phyloP scores from a whole-genome alignment of 2,888 invertebrate genomes.

The Epicampocera succincta region DNA sequence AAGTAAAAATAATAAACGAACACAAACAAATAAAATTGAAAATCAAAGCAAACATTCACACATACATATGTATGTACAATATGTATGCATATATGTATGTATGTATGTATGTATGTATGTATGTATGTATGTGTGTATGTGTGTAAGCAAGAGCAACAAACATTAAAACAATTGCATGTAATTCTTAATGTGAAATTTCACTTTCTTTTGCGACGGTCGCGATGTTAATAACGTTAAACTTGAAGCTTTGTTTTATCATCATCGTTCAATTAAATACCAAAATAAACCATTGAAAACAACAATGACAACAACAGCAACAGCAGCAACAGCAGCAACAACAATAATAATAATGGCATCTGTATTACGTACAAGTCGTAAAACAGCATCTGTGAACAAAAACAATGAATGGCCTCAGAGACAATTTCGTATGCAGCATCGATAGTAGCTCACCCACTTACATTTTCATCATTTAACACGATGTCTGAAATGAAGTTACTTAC shows the following conservation, averaged over 20 bases:
- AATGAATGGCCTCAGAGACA: conserved; percentile 43
- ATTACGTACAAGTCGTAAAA: not conserved
- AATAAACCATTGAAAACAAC: conserved; percentile 22
- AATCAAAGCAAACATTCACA: conserved; percentile 9
- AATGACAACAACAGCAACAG: conserved; percentile 23
- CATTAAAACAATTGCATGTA: conserved; percentile 57
- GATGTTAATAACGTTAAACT: conserved; percentile 62
- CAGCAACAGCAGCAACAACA: conserved; percentile 7
- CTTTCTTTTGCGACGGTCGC: conserved; percentile 66
- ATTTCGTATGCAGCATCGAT: conserved; percentile 33
- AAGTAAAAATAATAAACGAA: conserved; percentile 25
- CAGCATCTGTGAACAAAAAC: conserved; percentile 15
- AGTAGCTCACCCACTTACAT: conserved; percentile 66
- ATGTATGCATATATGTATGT: no score
- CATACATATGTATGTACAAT: no score
- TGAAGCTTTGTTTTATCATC: conserved; percentile 59
- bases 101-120: no score
- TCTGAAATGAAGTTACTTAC: conserved; percentile 10
- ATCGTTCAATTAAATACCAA: conserved; percentile 34
- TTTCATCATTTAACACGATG: conserved; percentile 51
- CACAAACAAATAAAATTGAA: conserved; percentile 47
- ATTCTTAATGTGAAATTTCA: conserved; percentile 69
- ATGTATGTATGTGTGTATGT: no score
- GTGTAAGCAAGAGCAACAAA: conserved; percentile 16
- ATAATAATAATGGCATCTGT: conserved; percentile 19